Conservation (phyloP, 2,113 vertebrate genomes). For the Anhinga anhinga region DNA sequence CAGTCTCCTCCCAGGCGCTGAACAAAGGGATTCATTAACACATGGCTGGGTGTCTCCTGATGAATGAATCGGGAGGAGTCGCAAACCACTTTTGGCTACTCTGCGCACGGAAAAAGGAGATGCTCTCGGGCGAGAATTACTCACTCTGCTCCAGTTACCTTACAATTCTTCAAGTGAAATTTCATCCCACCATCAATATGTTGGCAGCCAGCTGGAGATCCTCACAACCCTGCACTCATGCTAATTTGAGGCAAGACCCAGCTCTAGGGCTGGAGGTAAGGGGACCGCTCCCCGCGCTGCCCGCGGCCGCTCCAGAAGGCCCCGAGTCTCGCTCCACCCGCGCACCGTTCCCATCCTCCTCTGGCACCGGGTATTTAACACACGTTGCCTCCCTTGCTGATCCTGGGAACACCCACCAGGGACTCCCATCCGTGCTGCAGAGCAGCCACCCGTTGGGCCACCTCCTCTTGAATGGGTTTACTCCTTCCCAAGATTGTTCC, state of each 20-base stretch:
- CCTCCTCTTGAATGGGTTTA: background rate
- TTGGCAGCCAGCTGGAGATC: slow-evolving; percentile 54
- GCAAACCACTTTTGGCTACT: background rate
- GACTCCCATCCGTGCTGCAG: background rate
- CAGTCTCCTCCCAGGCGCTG: background rate
- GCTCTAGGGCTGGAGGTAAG: background rate
- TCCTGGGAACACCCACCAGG: background rate
- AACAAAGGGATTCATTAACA: background rate
- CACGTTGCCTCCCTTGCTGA: background rate
- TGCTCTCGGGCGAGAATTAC: background rate
- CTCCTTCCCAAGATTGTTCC: background rate
- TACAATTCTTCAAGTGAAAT: background rate
- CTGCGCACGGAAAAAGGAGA: background rate
- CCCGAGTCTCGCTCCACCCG: background rate
- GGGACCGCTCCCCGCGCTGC: background rate
- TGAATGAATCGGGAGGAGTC: background rate
- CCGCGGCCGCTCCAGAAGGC: rapidly evolving
- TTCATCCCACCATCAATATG: slow-evolving; percentile 54
- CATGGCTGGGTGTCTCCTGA: background rate
- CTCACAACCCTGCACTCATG: background rate
- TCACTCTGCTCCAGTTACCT: slow-evolving; percentile 59
- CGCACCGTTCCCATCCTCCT: background rate
- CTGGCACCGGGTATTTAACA: rapidly evolving
- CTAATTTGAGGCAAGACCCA: background rate
- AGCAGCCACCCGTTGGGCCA: background rate